phyloP scores from a whole-genome alignment of 2,888 invertebrate genomes.

The Malthinus flaveolus region DNA sequence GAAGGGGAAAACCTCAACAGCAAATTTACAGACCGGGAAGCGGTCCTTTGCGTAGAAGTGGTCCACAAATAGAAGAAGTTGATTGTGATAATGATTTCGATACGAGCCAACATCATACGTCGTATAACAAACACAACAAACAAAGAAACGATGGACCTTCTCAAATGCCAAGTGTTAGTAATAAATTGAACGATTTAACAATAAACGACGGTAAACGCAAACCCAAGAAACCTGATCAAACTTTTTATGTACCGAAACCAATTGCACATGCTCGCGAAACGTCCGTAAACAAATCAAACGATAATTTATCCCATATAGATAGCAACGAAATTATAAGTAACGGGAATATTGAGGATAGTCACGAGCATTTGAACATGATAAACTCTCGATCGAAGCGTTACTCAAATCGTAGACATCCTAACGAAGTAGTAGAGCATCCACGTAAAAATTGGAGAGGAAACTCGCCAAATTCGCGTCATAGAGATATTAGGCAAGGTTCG shows the following conservation, averaged over 20 bases:
- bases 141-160: conserved; percentile 42
- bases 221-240: conserved; percentile 61
- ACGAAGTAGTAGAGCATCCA: conserved; percentile 34
- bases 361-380: conserved; percentile 13
- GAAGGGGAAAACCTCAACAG: conserved; percentile 68
- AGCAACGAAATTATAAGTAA: conserved; percentile 24
- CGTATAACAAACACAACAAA: conserved; percentile 32
- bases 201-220: conserved; percentile 44
- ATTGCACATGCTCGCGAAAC: conserved; percentile 46
- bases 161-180: conserved; percentile 40
- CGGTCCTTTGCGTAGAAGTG: conserved; percentile 72
- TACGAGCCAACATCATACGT: conserved; percentile 35
- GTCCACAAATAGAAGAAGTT: conserved; percentile 63
- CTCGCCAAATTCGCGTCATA: conserved; percentile 40
- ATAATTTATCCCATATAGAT: conserved; percentile 21
- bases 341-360: conserved; percentile 26
- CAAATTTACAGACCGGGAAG: conserved; percentile 77
- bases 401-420: conserved; percentile 38
- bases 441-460: conserved; percentile 44
- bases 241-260: conserved; percentile 58
- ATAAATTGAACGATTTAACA: conserved; percentile 38
- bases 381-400: conserved; percentile 40
- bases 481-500: conserved; percentile 62
- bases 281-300: conserved; percentile 35
- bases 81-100: conserved; percentile 51